Percentiles rank a stretch among this genome's conserved stretches.
These are phyloP conservation scores for Argyrosomus regius DNA, from an alignment of 2,797 vertebrate genomes.

Conservation along the genomic window DNA sequence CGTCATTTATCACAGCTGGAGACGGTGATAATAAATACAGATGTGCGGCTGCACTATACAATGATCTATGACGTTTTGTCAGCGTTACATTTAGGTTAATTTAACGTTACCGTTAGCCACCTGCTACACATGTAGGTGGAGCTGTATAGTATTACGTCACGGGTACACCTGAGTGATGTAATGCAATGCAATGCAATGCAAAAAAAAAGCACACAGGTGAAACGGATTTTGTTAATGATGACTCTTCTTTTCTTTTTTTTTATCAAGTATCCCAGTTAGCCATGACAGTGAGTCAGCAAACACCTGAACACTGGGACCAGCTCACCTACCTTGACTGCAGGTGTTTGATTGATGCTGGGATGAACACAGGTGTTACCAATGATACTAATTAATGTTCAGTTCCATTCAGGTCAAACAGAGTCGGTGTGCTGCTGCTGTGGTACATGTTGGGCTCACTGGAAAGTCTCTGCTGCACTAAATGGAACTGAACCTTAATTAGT, in stretches of 20 bases:
- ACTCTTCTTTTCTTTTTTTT: background rate
- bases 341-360: background rate
- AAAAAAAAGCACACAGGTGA: background rate
- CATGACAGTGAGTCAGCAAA: background rate
- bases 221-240: background rate
- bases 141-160: conserved; percentile 7
- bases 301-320: no score
- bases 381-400: no score
- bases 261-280: background rate
- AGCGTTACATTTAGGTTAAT: background rate
- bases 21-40: background rate
- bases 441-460: no score
- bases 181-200: background rate
- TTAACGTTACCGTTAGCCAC: background rate
- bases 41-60: no score
- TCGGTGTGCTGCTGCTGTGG: no score
- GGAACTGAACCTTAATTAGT: background rate
- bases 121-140: background rate
- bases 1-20: background rate
- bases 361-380: no score
- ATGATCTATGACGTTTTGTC: background rate
- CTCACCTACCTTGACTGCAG: background rate
- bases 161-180: background rate
- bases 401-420: no score
- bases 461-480: no score